These are phyloP conservation scores for Scatophagus argus DNA, from an alignment of 2,113 vertebrate genomes.

Conservation along the genomic window DNA sequence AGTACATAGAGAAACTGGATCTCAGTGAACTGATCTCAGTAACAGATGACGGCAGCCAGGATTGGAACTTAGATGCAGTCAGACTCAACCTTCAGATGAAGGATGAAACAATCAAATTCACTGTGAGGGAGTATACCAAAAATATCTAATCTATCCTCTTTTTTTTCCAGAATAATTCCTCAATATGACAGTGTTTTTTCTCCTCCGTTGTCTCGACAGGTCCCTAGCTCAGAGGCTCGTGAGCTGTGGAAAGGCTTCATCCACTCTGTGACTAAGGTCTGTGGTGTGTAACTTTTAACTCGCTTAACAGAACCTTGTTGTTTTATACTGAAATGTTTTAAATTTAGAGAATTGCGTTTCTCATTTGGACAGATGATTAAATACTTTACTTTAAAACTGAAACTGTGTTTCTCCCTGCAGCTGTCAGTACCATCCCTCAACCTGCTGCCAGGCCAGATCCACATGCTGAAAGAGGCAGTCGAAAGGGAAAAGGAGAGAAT, in stretches of 20 bases:
- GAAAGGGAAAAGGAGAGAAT: conserved; percentile 79
- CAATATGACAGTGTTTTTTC: background rate
- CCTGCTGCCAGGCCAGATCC: conserved; percentile 89
- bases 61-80: conserved; percentile 61
- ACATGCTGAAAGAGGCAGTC: conserved; percentile 83
- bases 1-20: conserved; percentile 87
- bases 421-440: conserved; percentile 82
- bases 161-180: background rate
- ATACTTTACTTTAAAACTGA: background rate
- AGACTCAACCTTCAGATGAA: conserved; percentile 75
- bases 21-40: conserved; percentile 79
- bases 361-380: background rate
- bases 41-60: conserved; percentile 73
- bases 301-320: background rate
- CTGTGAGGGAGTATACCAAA: conserved; percentile 70
- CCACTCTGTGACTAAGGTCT: conserved; percentile 84
- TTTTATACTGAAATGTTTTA: background rate
- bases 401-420: conserved; percentile 66
- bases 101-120: conserved; percentile 79
- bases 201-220: conserved; percentile 65
- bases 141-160: background rate
- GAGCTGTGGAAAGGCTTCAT: conserved; percentile 91
- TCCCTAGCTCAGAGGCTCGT: conserved; percentile 81
- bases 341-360: background rate
- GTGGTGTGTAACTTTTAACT: background rate